Conservation (phyloP, 30 jellyfish, hydroid and myxozoan species). For the Clytia hemisphaerica region DNA sequence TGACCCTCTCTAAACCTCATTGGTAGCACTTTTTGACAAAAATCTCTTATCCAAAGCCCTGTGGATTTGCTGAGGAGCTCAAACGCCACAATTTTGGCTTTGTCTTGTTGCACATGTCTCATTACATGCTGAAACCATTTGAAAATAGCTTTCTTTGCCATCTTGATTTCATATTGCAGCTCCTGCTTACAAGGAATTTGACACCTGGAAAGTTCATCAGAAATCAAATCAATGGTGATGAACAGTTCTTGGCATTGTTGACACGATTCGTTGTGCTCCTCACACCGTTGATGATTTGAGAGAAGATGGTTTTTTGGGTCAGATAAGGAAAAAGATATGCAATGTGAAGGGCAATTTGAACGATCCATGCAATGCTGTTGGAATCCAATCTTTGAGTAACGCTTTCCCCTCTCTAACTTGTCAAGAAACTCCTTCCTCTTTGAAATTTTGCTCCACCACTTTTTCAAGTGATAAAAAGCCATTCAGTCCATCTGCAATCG, state of each 20-base stretch:
- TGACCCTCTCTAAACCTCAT: conserved; percentile 5
- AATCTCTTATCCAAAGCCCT: conserved; percentile 6
- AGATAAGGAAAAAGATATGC: conserved; percentile 3
- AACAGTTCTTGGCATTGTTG: conserved; percentile 1
- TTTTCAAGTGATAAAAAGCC: conserved; percentile 1
- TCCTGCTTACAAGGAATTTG: neutral
- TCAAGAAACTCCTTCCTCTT: neutral
- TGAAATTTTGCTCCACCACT: neutral
- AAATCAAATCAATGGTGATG: neutral
- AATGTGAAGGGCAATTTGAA: conserved; percentile 9
- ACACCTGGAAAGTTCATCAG: neutral
- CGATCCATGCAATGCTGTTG: conserved; percentile 7
- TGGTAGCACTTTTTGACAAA: conserved; percentile 11
- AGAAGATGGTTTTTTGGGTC: conserved; percentile 8
- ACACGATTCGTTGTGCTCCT: neutral
- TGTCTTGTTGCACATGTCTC: conserved; percentile 9
- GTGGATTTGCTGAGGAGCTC: conserved; percentile 11
- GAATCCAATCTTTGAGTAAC: conserved; percentile 4
- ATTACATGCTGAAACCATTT: conserved; percentile 5
- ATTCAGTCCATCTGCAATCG: conserved; percentile 8
- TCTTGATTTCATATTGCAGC: conserved; percentile 1
- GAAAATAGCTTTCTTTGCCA: conserved; percentile 5
- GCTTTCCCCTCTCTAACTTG: conserved; percentile 8
- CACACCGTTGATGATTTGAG: neutral
- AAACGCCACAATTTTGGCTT: neutral